Evolutionary conservation across 2,888 invertebrate species (phyloP), one percentile per base, ranked within the genome.

Genomic region (Nemurella pictetii): DNA sequence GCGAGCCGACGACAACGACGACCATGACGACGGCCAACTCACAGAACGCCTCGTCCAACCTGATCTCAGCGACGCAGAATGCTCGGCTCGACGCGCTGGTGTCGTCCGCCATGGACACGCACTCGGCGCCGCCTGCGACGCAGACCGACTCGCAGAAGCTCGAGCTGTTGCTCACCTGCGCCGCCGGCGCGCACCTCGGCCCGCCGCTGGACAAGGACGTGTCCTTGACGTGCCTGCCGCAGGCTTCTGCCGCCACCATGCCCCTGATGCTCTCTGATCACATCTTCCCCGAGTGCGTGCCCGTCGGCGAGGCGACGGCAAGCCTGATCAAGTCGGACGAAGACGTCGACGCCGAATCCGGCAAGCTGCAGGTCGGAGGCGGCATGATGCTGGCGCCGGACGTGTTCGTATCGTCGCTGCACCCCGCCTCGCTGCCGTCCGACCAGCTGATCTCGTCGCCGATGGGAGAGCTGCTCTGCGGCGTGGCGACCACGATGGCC

Each of bases 11-110:
- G 4, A 75, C 75, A 26, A 75, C 75, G n/a, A 75, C 75, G 0
- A 75, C 75, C 0, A 75, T 75, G 26, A 75, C 75, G 28, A 75
- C n/a, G 26, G 75, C 75, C 5, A 27, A 75, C 2, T 20, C 27
- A 27, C 26, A 75, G 75, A 75, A 26, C n/a, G 75, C 26, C 0
- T 27, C 75, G 25, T 27, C 75, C 9, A 75, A n/a, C 15, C 78
- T 28, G 29, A 78, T 81, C 35, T 36, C 83, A 29, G 73, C 83
- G 9, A 5, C 84, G 27, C 83, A 85, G 26, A 81, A 28, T 35
- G 73, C 84, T 9, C 80, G 85, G 28, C 75, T 85, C 15, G 84
- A 85, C 28, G 85, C 80, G 0, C 12, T 85, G 80, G 84, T 85
- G 15, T 84, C 84, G 26, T 85, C 85, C 15, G 83, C 85, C 25